Evolutionary conservation across 2,888 invertebrate species (phyloP).

Genomic region (Andricus curvator): DNA sequence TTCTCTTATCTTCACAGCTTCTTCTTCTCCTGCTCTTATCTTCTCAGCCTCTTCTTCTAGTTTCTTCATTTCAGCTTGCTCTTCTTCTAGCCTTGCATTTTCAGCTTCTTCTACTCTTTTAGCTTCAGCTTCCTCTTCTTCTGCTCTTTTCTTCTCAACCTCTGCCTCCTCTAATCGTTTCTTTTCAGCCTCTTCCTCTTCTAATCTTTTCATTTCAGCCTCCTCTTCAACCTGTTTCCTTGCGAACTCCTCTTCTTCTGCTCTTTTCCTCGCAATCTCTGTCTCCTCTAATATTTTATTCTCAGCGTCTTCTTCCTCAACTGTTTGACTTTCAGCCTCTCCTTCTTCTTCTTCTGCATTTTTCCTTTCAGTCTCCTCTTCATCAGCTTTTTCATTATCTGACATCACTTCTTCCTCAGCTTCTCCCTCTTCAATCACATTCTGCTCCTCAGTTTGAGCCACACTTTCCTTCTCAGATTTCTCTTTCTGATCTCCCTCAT

Average conservation of each 20-base stretch:
- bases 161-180: constrained; percentile 22
- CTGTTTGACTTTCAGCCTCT: constrained; percentile 33
- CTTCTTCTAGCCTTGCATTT: constrained; percentile 46
- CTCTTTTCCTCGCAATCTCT: constrained; percentile 45
- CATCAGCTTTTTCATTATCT: constrained; percentile 3
- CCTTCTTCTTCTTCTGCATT: constrained; percentile 39
- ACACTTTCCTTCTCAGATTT: constrained; percentile 47
- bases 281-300: constrained; percentile 27
- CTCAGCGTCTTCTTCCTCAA: constrained; percentile 36
- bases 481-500: constrained; percentile 56
- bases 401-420: constrained; percentile 29
- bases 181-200: constrained; percentile 42
- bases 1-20: constrained; percentile 42
- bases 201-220: constrained; percentile 6
- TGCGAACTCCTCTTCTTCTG: constrained; percentile 40
- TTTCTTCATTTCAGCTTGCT: constrained; percentile 50
- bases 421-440: constrained; percentile 42
- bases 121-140: constrained; percentile 52
- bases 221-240: constrained; percentile 46
- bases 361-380: constrained; percentile 44
- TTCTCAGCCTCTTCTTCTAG: constrained; percentile 43
- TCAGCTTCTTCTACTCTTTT: constrained; percentile 44
- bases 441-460: constrained; percentile 34
- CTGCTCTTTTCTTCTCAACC: constrained; percentile 48
- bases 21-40: neutral